A percentile compares a stretch with the other conserved stretches of the same genome.
Evolutionary conservation across 2,797 vertebrate species (phyloP).

Genomic region (Anabacerthia variegaticeps): DNA sequence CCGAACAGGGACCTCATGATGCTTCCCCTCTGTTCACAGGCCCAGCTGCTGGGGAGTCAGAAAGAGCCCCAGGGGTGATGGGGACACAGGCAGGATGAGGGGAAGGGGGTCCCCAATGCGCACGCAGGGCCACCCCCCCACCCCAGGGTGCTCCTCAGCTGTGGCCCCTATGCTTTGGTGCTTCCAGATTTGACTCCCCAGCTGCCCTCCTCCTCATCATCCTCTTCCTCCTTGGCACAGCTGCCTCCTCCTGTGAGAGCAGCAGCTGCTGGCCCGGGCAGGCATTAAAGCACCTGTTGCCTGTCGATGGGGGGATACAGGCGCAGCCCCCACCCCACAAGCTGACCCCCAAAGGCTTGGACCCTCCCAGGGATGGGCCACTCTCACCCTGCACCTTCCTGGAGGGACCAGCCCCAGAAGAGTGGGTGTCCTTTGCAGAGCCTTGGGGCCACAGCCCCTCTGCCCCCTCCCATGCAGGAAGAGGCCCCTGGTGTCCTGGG

Average conservation of each 20-base stretch:
- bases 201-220: background rate
- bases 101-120: fast-evolving
- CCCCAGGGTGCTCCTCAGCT: background rate
- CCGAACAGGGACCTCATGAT: fast-evolving
- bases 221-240: background rate
- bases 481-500: background rate
- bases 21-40: background rate
- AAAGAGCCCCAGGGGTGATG: fast-evolving
- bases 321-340: background rate
- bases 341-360: background rate
- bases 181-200: background rate
- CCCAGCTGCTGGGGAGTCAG: fast-evolving
- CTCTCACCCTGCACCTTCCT: fast-evolving
- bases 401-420: background rate
- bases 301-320: background rate
- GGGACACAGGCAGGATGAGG: fast-evolving
- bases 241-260: background rate
- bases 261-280: background rate
- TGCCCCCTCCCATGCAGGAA: background rate
- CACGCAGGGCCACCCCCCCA: background rate
- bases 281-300: background rate
- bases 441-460: fast-evolving
- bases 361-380: fast-evolving
- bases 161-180: background rate
- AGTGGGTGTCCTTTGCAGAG: background rate